Evolutionary conservation across 1,140 invertebrate species (phyloP).

Genomic region (Vollenhovia emeryi): DNA sequence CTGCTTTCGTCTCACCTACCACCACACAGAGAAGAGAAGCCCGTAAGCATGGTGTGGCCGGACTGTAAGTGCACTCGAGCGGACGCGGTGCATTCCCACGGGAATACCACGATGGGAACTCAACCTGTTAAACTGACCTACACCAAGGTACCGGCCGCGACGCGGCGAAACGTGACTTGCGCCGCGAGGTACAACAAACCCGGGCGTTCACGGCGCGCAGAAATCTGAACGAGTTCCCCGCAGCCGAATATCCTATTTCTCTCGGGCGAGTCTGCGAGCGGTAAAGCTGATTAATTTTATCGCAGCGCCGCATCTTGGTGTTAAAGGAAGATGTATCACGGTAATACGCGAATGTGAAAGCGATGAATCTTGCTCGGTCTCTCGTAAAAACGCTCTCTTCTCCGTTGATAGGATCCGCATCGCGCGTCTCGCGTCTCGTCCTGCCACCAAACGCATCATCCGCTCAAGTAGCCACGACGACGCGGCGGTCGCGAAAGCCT

Average conservation of each 20-base stretch:
- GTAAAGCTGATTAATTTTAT: neutral
- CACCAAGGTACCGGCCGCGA: constrained; percentile 62
- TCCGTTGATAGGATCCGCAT: constrained; percentile 7
- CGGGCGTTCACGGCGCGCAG: neutral
- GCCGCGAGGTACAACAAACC: constrained; percentile 6
- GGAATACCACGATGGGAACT: constrained; percentile 62
- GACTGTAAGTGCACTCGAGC: constrained; percentile 60
- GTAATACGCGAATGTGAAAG: neutral
- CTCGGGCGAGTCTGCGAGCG: neutral
- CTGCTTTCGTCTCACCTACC: constrained; percentile 67
- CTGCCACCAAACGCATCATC: neutral
- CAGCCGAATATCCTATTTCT: constrained; percentile 2
- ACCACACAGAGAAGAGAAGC: constrained; percentile 48
- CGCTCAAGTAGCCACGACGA: neutral
- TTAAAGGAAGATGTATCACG: neutral
- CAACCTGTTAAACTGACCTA: constrained; percentile 73
- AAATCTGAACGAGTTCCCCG: neutral
- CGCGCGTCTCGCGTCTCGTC: too few relatives aligned
- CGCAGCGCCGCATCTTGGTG: neutral
- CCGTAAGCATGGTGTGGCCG: constrained; percentile 62
- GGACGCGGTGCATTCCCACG: constrained; percentile 68
- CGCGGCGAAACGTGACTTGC: constrained; percentile 64
- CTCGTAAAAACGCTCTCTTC: neutral
- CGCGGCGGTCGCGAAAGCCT: neutral
- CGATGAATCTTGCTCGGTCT: constrained; percentile 2